phyloP scores from a whole-genome alignment of 2,797 vertebrate species.

The Peromyscus attwateri region DNA sequence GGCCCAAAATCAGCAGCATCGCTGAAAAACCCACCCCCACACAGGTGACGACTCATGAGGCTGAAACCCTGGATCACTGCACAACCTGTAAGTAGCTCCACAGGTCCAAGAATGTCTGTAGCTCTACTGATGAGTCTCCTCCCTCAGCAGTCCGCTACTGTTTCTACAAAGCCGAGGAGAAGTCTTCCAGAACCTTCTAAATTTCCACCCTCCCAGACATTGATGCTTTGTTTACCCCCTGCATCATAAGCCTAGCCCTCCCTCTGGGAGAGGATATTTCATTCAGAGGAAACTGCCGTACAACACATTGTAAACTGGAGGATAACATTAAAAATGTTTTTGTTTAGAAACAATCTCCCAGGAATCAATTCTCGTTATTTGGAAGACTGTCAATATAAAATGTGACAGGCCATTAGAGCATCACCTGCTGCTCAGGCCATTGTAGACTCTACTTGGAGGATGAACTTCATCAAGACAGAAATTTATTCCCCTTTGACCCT shows the following conservation, averaged over 20 bases:
- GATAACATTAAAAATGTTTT: slow-evolving; percentile 94
- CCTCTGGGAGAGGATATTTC: neutral
- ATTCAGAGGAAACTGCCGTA: neutral
- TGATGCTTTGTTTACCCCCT: neutral
- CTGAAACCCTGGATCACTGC: neutral
- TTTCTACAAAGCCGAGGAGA: neutral
- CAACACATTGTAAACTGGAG: slow-evolving; percentile 96
- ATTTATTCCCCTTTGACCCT: slow-evolving; percentile 90
- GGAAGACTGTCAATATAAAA: slow-evolving; percentile 94
- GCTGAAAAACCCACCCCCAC: neutral
- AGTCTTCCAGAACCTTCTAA: neutral
- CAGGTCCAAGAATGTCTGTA: neutral
- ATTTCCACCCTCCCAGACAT: neutral
- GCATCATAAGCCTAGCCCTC: slow-evolving; percentile 72
- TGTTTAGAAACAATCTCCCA: slow-evolving; percentile 96
- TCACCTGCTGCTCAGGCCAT: slow-evolving; percentile 94
- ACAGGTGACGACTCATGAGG: neutral
- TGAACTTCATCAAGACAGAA: slow-evolving; percentile 96
- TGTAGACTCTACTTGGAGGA: slow-evolving; percentile 93
- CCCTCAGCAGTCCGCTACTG: neutral
- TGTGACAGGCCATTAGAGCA: slow-evolving; percentile 95
- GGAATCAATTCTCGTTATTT: slow-evolving; percentile 93
- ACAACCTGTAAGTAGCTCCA: neutral
- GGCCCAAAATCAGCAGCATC: neutral
- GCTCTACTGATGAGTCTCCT: neutral